phyloP scores from a whole-genome alignment of 1,140 invertebrate genomes.

The Schmidtea mediterranea region DNA sequence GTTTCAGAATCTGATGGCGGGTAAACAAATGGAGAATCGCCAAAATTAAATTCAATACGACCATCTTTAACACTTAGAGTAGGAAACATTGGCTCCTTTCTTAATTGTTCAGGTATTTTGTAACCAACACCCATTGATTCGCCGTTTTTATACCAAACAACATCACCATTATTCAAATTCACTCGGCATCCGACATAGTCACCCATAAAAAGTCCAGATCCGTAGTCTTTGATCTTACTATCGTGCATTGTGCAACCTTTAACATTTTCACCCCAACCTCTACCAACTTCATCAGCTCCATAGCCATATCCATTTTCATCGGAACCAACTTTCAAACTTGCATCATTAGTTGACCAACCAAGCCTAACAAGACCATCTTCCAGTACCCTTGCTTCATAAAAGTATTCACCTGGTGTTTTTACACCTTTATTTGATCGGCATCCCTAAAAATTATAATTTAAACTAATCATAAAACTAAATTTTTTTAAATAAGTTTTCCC shows the following conservation, averaged over 20 bases:
- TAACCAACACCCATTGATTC: neutral
- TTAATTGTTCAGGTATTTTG: neutral
- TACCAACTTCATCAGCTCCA: neutral
- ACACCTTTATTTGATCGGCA: constrained; percentile 4
- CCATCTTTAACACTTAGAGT: neutral
- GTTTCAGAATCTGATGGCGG: neutral
- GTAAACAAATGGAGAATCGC: neutral
- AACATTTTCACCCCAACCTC: neutral
- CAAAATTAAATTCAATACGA: constrained; percentile 1
- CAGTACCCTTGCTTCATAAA: neutral
- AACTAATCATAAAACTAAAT: too few species aligned
- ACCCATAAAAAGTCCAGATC: neutral
- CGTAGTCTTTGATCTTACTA: neutral
- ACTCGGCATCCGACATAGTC: neutral
- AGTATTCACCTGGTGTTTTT: neutral
- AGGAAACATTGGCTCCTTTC: neutral
- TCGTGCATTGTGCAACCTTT: neutral
- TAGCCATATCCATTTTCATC: neutral
- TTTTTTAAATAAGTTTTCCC: too few species aligned
- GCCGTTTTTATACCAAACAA: neutral
- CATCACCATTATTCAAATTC: constrained; percentile 2
- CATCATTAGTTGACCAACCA: constrained; percentile 3
- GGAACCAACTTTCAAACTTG: neutral
- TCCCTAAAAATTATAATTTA: neutral
- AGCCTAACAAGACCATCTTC: constrained; percentile 1